A percentile compares a stretch with the other conserved stretches of the same genome.
Conservation (phyloP, 2,797 vertebrate genomes). For the Macroramphosus scolopax region DNA sequence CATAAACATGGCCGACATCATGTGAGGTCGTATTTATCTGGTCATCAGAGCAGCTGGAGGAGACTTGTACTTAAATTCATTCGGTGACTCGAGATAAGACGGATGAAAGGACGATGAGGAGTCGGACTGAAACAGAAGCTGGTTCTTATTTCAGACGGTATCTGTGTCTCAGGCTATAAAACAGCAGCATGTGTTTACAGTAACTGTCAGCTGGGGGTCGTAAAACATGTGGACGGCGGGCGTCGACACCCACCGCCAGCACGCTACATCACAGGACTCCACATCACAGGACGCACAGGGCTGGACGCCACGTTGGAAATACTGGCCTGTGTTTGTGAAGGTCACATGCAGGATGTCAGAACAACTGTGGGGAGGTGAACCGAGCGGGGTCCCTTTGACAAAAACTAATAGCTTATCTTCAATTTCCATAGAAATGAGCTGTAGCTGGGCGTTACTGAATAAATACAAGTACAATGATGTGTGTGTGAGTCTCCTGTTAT, state of each 20-base stretch:
- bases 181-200: constrained; percentile 27
- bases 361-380: too few relatives aligned
- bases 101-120: constrained; percentile 1
- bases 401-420: too few relatives aligned
- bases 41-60: neutral
- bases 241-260: constrained; percentile 17
- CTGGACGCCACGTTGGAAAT: too few relatives aligned
- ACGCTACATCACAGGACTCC: too few relatives aligned
- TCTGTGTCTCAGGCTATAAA: neutral
- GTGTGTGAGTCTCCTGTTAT: constrained; percentile 1
- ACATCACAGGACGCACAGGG: too few relatives aligned
- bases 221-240: constrained; percentile 54
- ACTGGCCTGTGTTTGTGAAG: too few relatives aligned
- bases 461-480: neutral
- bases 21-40: neutral
- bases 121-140: constrained; percentile 2
- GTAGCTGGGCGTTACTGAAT: too few relatives aligned
- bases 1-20: too few relatives aligned
- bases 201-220: constrained; percentile 30
- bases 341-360: too few relatives aligned
- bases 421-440: too few relatives aligned
- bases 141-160: constrained; percentile 5
- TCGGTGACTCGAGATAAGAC: constrained; percentile 1
- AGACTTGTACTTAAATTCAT: neutral
- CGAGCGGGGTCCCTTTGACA: too few relatives aligned